A percentile compares a stretch with the other conserved stretches of the same genome.
These are phyloP conservation scores for Ptychoptera albimana DNA, from an alignment of 2,888 invertebrate genomes.

Conservation along the genomic window DNA sequence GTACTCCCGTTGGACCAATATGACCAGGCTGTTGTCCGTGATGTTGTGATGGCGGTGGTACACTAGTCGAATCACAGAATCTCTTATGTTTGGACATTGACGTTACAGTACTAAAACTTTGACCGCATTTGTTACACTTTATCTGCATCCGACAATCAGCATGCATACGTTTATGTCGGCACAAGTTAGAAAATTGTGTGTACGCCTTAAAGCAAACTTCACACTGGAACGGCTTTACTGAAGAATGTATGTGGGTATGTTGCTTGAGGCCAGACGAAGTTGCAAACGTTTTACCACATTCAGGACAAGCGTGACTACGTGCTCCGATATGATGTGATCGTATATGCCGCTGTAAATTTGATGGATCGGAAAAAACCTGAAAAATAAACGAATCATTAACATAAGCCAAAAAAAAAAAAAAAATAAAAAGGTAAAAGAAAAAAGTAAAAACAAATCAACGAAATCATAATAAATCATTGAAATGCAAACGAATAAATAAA, in stretches of 20 bases:
- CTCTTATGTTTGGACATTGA: constrained; percentile 90
- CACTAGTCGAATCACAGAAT: constrained; percentile 73
- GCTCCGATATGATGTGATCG: constrained; percentile 91
- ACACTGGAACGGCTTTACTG: constrained; percentile 94
- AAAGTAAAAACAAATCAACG: no score
- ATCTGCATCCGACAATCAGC: constrained; percentile 85
- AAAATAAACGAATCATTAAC: constrained; percentile 23
- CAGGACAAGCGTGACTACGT: constrained; percentile 90
- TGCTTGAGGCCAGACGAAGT: constrained; percentile 97
- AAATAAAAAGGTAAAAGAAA: no score
- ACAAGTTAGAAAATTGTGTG: constrained; percentile 98
- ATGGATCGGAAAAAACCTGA: constrained; percentile 90
- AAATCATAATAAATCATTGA: no score
- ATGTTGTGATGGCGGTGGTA: constrained; percentile 17
- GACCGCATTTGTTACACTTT: constrained; percentile 88
- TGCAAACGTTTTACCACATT: constrained; percentile 97
- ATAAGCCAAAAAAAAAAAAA: constrained; percentile 17
- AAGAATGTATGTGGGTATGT: constrained; percentile 97
- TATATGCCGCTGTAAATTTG: constrained; percentile 92
- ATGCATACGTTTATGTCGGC: constrained; percentile 99
- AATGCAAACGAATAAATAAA: no score
- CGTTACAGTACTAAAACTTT: constrained; percentile 81
- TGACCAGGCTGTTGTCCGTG: constrained; percentile 30
- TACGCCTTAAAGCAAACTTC: constrained; percentile 96
- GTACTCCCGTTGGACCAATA: constrained; percentile 21